Evolutionary conservation across 2,888 invertebrate genomes (phyloP), one percentile per base, ranked within the genome.

Genomic region (Athrips mouffetella): DNA sequence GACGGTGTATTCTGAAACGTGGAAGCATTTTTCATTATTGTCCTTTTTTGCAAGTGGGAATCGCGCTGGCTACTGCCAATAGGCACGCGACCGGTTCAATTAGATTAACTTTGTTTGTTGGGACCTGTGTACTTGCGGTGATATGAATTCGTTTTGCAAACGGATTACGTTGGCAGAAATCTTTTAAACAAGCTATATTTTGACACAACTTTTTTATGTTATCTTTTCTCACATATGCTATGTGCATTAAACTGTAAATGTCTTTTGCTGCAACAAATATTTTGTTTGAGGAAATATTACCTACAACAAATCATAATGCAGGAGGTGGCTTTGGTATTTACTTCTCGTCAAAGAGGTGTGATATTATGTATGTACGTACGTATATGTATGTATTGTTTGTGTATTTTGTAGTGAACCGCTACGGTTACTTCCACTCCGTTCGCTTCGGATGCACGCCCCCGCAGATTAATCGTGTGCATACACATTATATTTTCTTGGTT

Each of bases 341-440:
- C 16, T 8, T 7, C 3, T 37, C 1, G 10, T 37, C 8, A 37
- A 2, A 15, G 21, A 40, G 3, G 29, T 25, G 33, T 20, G 11
- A 35, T 45, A 35, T 4, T 31, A 33, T 29, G 41, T 51, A 10
- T 29, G 29, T 29, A 29, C 16, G 42, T 2, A n/a, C n/a, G 10
- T 21, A 29, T 31, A 21, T 41, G 33, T 31, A 74, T 66, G 70
- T 65, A 68, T 65, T 63, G 68, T 77, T 79, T 81, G 80, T 85
- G 80, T 76, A 84, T 79, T n/a, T 76, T 76, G 68, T 69, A 72
- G 78, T 74, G 77, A 80, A 73, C 60, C 60, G 75, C 81, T 76
- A 76, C 71, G 75, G 72, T 77, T 65, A 63, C 64, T 84, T 85
- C 82, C 84, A 83, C 80, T 78, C 65, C 76, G 70, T 73, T 81